Conservation (phyloP, 2,888 invertebrate species). For the Ectobius pallidus region DNA sequence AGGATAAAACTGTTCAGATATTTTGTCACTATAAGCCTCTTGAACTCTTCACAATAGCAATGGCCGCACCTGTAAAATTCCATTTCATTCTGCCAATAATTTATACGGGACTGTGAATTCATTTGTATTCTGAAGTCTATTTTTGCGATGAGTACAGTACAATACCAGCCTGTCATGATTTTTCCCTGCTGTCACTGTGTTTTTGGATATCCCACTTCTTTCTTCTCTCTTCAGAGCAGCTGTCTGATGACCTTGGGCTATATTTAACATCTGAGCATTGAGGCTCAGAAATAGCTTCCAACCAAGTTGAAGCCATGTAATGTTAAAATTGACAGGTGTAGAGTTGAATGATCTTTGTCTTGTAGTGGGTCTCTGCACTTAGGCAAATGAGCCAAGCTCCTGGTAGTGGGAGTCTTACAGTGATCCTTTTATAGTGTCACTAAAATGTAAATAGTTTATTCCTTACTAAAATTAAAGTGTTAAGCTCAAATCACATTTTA, state of each 20-base stretch:
- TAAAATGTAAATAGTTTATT: no score
- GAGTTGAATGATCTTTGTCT: slow-evolving; percentile 1
- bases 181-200: not conserved
- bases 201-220: not conserved
- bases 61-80: not conserved
- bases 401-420: no score
- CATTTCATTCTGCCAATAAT: not conserved
- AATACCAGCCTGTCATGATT: not conserved
- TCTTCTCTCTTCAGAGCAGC: not conserved
- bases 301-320: not conserved
- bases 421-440: no score
- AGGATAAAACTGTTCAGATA: no score
- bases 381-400: no score
- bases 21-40: no score
- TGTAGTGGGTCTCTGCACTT: not conserved
- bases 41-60: no score
- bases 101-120: not conserved
- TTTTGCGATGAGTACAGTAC: not conserved
- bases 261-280: not conserved
- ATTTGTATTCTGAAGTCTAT: not conserved
- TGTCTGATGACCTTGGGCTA: slow-evolving; percentile 5
- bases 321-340: not conserved
- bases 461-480: no score
- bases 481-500: no score
- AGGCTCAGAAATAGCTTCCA: not conserved